A percentile compares a stretch with the other conserved stretches of the same genome.
phyloP scores from a whole-genome alignment of 2,113 vertebrate species.

The Myodes glareolus region DNA sequence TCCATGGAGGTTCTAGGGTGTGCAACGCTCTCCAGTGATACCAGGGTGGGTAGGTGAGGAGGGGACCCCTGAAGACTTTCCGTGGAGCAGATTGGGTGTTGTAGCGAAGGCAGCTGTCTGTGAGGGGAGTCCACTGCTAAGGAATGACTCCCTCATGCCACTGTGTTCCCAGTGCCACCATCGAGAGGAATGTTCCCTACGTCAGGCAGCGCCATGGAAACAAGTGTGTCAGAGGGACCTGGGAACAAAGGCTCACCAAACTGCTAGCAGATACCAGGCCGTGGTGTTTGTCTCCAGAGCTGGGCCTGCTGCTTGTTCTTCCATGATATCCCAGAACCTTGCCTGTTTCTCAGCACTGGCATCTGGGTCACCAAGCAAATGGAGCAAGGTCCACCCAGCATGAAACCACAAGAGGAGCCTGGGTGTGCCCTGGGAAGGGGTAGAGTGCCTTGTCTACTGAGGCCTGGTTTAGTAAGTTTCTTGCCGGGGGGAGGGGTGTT shows the following conservation, averaged over 20 bases:
- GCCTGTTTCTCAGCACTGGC: not conserved
- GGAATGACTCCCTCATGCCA: not conserved
- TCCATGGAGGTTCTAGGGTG: not conserved
- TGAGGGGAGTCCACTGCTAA: not conserved
- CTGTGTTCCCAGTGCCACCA: not conserved
- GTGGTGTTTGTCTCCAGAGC: not conserved
- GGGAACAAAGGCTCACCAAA: not conserved
- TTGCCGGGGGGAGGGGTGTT: too few relatives aligned
- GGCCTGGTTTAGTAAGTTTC: too few relatives aligned
- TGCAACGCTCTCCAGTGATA: fast-evolving
- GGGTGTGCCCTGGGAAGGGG: fast-evolving
- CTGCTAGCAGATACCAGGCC: not conserved
- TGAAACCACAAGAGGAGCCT: not conserved
- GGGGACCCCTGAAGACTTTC: too few relatives aligned
- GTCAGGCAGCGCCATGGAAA: fast-evolving
- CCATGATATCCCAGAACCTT: not conserved
- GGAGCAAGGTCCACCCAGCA: not conserved
- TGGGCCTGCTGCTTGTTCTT: not conserved
- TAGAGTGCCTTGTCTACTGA: not conserved
- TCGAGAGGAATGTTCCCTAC: not conserved
- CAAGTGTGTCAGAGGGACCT: not conserved
- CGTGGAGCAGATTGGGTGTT: not conserved
- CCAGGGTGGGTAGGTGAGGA: not conserved
- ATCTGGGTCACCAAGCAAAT: not conserved
- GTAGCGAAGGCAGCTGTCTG: not conserved